A percentile compares a stretch with the other conserved stretches of the same genome.
Evolutionary conservation across 2,797 vertebrate genomes (phyloP).

Genomic region (Amblyopsis hoosieri): DNA sequence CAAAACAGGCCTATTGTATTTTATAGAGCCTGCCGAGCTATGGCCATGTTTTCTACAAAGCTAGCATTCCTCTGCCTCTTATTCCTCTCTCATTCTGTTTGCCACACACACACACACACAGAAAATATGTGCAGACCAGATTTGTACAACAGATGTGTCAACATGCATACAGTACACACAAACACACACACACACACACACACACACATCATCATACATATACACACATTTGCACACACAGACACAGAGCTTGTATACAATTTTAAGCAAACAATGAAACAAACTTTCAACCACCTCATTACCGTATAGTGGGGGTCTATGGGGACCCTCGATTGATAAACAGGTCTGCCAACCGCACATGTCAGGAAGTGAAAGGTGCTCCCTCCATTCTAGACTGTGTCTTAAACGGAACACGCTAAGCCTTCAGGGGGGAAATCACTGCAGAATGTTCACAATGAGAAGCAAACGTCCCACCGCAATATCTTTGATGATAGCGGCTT

Average conservation of each 20-base stretch:
- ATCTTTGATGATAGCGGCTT: conserved; percentile 32
- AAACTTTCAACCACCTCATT: conserved; percentile 32
- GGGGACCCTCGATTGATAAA: conserved; percentile 48
- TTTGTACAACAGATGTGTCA: neutral
- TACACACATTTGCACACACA: conserved; percentile 14
- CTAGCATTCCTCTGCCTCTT: conserved; percentile 35
- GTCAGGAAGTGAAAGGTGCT: conserved; percentile 48
- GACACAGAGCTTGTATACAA: conserved; percentile 15
- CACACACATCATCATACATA: conserved; percentile 1
- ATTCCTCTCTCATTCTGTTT: conserved; percentile 2
- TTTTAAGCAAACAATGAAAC: conserved; percentile 2
- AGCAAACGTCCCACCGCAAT: conserved; percentile 44
- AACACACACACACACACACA: neutral
- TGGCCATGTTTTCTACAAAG: conserved; percentile 52
- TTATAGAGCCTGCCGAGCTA: conserved; percentile 43
- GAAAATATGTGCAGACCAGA: neutral
- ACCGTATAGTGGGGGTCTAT: conserved; percentile 35
- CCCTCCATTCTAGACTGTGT: conserved; percentile 55
- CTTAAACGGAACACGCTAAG: conserved; percentile 59
- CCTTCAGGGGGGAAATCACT: conserved; percentile 38
- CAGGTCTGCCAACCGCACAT: conserved; percentile 58
- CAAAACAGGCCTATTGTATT: conserved; percentile 56
- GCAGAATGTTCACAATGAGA: conserved; percentile 40
- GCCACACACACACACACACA: conserved; percentile 16
- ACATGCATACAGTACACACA: neutral